phyloP scores from a whole-genome alignment of 2,797 vertebrate species.

The Acanthis flammea region DNA sequence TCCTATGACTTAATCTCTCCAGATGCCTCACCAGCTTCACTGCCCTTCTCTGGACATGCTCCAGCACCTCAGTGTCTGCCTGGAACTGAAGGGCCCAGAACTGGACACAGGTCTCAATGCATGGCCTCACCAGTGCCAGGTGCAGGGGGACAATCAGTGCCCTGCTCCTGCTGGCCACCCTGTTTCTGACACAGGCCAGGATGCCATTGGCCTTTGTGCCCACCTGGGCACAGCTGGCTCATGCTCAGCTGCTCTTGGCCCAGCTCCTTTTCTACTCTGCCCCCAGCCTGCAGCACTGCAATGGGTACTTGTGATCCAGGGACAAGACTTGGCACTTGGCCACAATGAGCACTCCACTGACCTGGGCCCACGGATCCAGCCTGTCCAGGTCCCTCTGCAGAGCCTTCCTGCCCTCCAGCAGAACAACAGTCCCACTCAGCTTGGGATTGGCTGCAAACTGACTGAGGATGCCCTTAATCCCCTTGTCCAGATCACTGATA shows the following conservation, averaged over 20 bases:
- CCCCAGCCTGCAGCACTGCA: background rate
- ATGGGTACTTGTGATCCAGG: too few species aligned
- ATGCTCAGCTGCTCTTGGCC: background rate
- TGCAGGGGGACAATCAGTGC: background rate
- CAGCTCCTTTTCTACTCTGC: background rate
- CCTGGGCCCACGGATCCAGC: fast-evolving
- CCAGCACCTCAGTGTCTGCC: background rate
- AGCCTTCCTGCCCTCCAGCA: too few species aligned
- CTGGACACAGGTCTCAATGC: background rate
- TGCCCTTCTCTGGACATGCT: background rate
- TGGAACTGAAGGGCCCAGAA: background rate
- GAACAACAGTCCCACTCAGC: background rate
- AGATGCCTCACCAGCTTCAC: background rate
- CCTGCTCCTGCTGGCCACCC: background rate
- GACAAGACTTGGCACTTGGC: background rate
- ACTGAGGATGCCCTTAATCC: background rate
- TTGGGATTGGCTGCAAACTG: background rate
- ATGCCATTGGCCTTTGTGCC: background rate
- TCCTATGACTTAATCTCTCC: background rate
- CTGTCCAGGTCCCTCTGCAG: background rate
- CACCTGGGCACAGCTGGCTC: background rate
- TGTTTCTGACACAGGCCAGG: background rate
- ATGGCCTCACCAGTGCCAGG: background rate
- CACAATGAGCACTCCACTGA: background rate
- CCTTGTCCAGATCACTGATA: too few species aligned